Conservation (phyloP, 2,888 invertebrate genomes). For the Pedicia rivosa region DNA sequence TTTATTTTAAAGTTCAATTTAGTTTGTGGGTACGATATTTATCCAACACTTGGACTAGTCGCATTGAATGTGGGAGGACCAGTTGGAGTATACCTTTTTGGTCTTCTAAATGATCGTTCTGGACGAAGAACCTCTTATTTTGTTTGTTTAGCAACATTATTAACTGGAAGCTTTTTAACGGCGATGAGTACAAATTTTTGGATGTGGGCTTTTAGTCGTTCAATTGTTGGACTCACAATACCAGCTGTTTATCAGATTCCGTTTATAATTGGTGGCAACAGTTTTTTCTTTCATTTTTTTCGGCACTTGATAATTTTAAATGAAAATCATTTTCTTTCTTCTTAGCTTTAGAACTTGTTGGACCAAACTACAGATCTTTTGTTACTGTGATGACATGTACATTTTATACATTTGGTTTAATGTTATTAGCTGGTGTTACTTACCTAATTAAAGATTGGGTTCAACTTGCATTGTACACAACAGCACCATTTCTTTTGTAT, state of each 20-base stretch:
- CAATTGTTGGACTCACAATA: constrained; percentile 77
- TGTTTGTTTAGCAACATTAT: constrained; percentile 63
- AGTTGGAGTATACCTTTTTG: constrained; percentile 78
- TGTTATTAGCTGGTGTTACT: constrained; percentile 69
- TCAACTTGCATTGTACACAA: constrained; percentile 60
- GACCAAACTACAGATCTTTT: constrained; percentile 80
- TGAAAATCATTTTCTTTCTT: constrained; percentile 15
- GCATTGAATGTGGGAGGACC: constrained; percentile 80
- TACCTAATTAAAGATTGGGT: constrained; percentile 77
- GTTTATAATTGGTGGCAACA: constrained; percentile 74
- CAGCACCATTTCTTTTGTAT: constrained; percentile 69
- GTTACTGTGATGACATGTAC: constrained; percentile 85
- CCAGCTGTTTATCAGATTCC: constrained; percentile 91
- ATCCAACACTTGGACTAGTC: constrained; percentile 73
- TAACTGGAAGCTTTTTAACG: constrained; percentile 63
- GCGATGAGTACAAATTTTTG: constrained; percentile 64
- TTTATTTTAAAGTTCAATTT: constrained; percentile 59
- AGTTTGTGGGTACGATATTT: constrained; percentile 73
- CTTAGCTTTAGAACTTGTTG: constrained; percentile 78
- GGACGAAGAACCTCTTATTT: constrained; percentile 78
- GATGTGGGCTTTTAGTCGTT: constrained; percentile 67
- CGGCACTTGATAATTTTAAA: not conserved
- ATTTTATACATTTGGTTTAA: constrained; percentile 75
- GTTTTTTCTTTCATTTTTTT: not conserved
- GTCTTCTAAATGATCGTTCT: constrained; percentile 70